Percentiles rank a stretch among this genome's conserved stretches.
phyloP scores from a whole-genome alignment of 1,140 invertebrate genomes.

The Microvelia longipes region DNA sequence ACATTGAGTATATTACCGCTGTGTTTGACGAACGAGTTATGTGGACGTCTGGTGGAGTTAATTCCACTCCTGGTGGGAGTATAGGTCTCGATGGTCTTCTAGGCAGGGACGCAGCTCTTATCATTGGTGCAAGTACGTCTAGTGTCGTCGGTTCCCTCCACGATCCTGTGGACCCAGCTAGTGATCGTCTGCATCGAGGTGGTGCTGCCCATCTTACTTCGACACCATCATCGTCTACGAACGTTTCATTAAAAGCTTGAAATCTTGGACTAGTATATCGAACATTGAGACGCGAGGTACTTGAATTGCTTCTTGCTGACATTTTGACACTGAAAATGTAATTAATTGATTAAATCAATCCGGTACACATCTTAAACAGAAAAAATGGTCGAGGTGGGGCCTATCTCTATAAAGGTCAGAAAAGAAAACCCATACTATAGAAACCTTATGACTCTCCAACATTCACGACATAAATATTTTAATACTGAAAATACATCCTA shows the following conservation, averaged over 20 bases:
- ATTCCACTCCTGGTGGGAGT: background rate
- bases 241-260: conserved; percentile 13
- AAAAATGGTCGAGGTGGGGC: no score
- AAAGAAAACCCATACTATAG: no score
- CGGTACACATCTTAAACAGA: background rate
- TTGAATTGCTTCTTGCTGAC: background rate
- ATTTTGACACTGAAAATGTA: background rate
- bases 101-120: background rate
- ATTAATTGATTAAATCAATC: background rate
- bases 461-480: no score
- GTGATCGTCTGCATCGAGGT: background rate
- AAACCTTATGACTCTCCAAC: no score
- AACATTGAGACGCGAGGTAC: background rate
- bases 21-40: background rate
- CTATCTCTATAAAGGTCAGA: no score
- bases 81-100: background rate
- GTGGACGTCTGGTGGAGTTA: background rate
- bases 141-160: background rate
- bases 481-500: no score
- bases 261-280: background rate
- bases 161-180: background rate
- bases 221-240: conserved; percentile 12
- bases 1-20: background rate
- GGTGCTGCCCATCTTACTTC: background rate
- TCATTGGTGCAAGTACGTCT: background rate